Base-by-base conservation (phyloP, 2,113 vertebrate species). In the Cygnus buccinator region DNA sequence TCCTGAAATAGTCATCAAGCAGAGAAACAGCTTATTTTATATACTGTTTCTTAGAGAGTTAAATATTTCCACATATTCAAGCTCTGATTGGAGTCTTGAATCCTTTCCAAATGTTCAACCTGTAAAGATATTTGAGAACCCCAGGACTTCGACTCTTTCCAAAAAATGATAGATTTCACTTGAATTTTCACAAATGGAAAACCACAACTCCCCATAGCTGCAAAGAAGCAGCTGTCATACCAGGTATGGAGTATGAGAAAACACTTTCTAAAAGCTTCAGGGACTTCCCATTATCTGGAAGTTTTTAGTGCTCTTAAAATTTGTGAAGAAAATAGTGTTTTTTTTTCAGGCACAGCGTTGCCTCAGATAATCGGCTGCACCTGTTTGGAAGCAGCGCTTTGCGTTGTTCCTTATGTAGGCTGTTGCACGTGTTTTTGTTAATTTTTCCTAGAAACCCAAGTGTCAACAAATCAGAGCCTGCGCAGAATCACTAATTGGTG, bases 81-180 rank as follows among this genome's bases (percentile, higher is more conserved):
- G 84, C 74, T 91, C 88, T 97, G 97, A 97, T 97, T 98, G 95
- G 94, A 96, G 95, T 96, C 90, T 96, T 98, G 96, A 97, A 95
- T 96, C 63, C 37, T 95, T 97, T 97, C 96, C 97, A 98, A 97
- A 96, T 96, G 94, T 95, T 98, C 95, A 97, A 97, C 95, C 95
- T 97, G 92, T 97, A 98, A 98, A 97, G 97, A 97, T 97, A 97
- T 98, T 97, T 98, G 97, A 97, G 97, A 97, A 97, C 73, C 95
- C 90, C 90, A 95, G 87, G 91, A 96, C 93, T 96, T 96, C 71
- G 46, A 66, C 87, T 94, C 91, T 94, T 93, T 89, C 93, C 96
- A 91, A 95, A 97, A 96, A 98, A 97, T 96, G 95, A 96, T 96
- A 97, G 89, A 97, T 97, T 98, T 98, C 92, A 93, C 90, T 97